Percentiles rank a stretch among this genome's conserved stretches.
Evolutionary conservation across 2,888 invertebrate genomes (phyloP).

Genomic region (Didymodactylos carnosus): DNA sequence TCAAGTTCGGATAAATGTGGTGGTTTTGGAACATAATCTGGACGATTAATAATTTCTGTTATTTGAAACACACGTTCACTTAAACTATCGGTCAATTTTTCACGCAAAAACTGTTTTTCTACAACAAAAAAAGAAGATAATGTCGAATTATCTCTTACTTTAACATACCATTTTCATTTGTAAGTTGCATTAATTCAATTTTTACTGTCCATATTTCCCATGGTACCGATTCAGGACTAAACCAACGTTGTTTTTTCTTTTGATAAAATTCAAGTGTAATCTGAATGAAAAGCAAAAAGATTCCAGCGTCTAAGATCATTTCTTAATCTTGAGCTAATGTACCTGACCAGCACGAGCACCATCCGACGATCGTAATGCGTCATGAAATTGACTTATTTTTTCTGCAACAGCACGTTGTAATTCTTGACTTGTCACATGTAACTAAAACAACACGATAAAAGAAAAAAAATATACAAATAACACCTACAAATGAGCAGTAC

Average conservation of each 20-base stretch:
- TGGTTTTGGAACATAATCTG: conserved; percentile 87
- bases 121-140: too few relatives aligned
- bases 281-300: conserved; percentile 17
- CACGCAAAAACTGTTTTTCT: conserved; percentile 65
- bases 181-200: conserved; percentile 63
- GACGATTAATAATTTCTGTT: conserved; percentile 64
- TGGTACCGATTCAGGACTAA: conserved; percentile 65
- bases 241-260: conserved; percentile 70
- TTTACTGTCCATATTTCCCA: conserved; percentile 97
- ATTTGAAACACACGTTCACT: conserved; percentile 82
- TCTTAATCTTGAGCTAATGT: conserved; percentile 25
- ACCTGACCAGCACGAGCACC: conserved; percentile 26
- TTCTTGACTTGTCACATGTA: conserved; percentile 64
- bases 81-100: conserved; percentile 42
- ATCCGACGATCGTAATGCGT: conserved; percentile 32
- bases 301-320: background rate
- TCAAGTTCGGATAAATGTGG: conserved; percentile 75
- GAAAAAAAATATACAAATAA: background rate
- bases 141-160: too few relatives aligned
- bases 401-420: conserved; percentile 38
- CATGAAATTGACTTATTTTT: conserved; percentile 45
- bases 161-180: conserved; percentile 52
- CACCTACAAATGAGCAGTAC: background rate
- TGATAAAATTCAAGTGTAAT: conserved; percentile 88
- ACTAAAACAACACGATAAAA: conserved; percentile 25